phyloP scores from a whole-genome alignment of 1,140 invertebrate species.

The Stegodyphus mimosarum region DNA sequence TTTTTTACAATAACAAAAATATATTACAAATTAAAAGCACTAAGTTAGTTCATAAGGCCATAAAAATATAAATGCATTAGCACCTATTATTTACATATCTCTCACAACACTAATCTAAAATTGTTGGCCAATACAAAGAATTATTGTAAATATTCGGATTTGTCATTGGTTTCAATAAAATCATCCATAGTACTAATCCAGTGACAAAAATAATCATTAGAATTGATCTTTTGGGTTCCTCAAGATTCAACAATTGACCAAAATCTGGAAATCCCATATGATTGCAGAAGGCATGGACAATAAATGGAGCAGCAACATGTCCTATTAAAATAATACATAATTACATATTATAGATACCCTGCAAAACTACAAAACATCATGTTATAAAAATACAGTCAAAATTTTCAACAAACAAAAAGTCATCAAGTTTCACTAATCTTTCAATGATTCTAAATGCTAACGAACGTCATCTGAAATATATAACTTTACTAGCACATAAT shows the following conservation, averaged over 20 bases:
- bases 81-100: slow-evolving; percentile 11
- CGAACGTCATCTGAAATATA: too few species aligned
- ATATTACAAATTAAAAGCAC: slow-evolving; percentile 28
- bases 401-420: too few species aligned
- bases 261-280: slow-evolving; percentile 95
- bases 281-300: slow-evolving; percentile 94
- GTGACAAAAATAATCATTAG: slow-evolving; percentile 77
- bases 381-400: too few species aligned
- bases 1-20: slow-evolving; percentile 40
- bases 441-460: too few species aligned
- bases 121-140: slow-evolving; percentile 10
- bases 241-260: slow-evolving; percentile 78
- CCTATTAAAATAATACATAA: slow-evolving; percentile 71
- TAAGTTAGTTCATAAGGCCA: slow-evolving; percentile 32
- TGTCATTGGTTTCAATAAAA: slow-evolving; percentile 82
- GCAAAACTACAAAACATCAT: too few species aligned
- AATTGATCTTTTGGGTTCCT: slow-evolving; percentile 74
- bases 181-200: slow-evolving; percentile 82
- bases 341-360: too few species aligned
- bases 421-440: too few species aligned
- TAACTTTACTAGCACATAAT: too few species aligned
- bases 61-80: slow-evolving; percentile 34
- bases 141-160: slow-evolving; percentile 82
- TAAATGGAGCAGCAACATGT: slow-evolving; percentile 86
- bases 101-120: not conserved